Percentiles rank a stretch among this genome's conserved stretches.
phyloP scores from a whole-genome alignment of 2,797 vertebrate species.

The Acridotheres tristis region DNA sequence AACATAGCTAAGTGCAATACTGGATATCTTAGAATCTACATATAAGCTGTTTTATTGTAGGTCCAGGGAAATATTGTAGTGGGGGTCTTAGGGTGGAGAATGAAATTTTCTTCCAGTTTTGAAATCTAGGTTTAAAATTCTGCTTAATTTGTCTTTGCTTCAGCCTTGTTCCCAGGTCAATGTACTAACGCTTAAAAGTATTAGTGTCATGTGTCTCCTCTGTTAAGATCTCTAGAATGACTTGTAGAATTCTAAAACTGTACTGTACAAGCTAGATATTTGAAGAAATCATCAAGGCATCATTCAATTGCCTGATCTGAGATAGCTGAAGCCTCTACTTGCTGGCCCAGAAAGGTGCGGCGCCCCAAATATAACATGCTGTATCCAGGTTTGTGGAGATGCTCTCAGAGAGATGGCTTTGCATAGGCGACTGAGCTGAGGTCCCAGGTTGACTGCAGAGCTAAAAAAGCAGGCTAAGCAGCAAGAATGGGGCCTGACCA shows the following conservation, averaged over 20 bases:
- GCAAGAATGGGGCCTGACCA: rapidly evolving
- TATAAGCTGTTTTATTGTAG: background rate
- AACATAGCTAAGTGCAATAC: background rate
- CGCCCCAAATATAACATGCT: rapidly evolving
- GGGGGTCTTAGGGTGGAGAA: background rate
- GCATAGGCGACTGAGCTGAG: background rate
- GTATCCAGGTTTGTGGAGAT: background rate
- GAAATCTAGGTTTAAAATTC: background rate
- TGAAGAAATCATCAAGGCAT: background rate
- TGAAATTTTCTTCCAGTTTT: background rate
- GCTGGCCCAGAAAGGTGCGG: background rate
- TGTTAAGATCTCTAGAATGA: background rate
- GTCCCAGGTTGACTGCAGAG: background rate
- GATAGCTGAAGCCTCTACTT: background rate
- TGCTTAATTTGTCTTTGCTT: background rate
- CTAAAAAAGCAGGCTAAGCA: background rate
- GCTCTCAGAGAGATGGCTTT: background rate
- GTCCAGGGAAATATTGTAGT: background rate
- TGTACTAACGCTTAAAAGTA: background rate
- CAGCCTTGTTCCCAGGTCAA: background rate
- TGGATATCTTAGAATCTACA: background rate
- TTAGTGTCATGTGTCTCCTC: background rate
- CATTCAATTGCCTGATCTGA: background rate
- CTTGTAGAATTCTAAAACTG: background rate
- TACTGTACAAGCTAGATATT: background rate